Base-by-base conservation (phyloP, 2,113 vertebrate species). In the Eulemur macaco region DNA sequence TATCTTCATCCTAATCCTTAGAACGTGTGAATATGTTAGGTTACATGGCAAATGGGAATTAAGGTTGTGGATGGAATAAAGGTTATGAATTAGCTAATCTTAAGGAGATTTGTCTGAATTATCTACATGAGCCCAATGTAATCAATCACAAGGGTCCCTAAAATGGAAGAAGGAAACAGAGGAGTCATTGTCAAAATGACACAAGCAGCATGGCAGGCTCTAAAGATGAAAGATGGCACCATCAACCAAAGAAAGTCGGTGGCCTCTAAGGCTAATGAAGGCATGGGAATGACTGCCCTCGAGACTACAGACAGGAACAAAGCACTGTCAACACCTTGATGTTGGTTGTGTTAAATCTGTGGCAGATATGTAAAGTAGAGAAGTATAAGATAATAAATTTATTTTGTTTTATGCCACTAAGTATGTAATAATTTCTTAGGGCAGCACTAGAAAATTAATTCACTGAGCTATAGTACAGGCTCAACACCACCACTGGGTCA, bases 301-400 rank as follows among this genome's bases (percentile, higher is more conserved):
- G 47, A n/a, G 52, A 45, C 18, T 37, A 12, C 5, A 45, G n/a
- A 50, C 34, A 82, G 34, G 6, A 87, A 74, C 0, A 52, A 60
- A 23, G 6, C 6, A 17, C 23, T 23, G 11, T 9, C 0, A 21
- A 37, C 3, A n/a, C 10, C 0, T 23, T 37, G 7, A n/a, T 89
- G 71, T 83, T 60, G 34, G 31, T 39, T 54, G 1, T 12, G 6
- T 18, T 12, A 39, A 37, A 18, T 17, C 6, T 47, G 34, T 45
- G 50, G 64, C 23, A 78, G 13, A 80, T 12, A 71, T 85, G 6
- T 45, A 47, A 45, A 10, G 5, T 29, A 45, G 25, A 52, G 5
- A 84, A 54, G 4, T 42, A 21, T 39, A 11, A 87, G 27, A 37
- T 25, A 73, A 50, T 50, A 54, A n/a, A 42, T 31, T 47, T 82